Evolutionary conservation across 2,888 invertebrate species (phyloP).

Genomic region (Arctia plantaginis): DNA sequence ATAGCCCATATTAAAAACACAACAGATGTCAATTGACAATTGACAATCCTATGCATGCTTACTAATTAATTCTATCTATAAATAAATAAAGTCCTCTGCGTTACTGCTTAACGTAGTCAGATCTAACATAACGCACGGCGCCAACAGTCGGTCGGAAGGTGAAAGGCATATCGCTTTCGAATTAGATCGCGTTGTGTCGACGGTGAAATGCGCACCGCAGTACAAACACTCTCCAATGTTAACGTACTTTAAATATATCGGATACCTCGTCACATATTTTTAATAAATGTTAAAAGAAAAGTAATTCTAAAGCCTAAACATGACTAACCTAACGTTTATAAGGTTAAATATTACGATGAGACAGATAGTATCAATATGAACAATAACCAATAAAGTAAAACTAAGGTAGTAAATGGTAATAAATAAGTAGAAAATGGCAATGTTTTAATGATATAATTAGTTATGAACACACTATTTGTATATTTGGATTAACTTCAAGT

Average conservation of each 20-base stretch:
- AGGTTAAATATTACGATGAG: neutral
- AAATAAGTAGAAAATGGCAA: neutral
- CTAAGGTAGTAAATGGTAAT: neutral
- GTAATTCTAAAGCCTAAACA: too few species aligned
- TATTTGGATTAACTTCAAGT: neutral
- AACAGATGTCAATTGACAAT: neutral
- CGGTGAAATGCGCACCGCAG: constrained; percentile 73
- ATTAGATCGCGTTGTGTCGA: constrained; percentile 81
- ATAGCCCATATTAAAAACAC: neutral
- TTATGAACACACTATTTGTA: neutral
- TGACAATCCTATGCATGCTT: neutral
- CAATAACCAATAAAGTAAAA: neutral
- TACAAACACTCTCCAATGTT: constrained; percentile 61
- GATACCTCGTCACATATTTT: constrained; percentile 41
- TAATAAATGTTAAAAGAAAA: constrained; percentile 24
- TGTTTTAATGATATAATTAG: neutral
- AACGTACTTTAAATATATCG: constrained; percentile 54
- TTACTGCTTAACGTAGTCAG: constrained; percentile 45
- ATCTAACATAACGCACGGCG: constrained; percentile 62
- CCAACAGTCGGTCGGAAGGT: constrained; percentile 72
- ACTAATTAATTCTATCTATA: neutral
- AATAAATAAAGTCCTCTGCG: constrained; percentile 14
- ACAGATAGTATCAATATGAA: neutral
- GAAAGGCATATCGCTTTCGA: constrained; percentile 86
- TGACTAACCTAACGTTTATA: too few species aligned